Evolutionary conservation across 2,888 invertebrate species (phyloP).

Genomic region (Drosophila ochracea): DNA sequence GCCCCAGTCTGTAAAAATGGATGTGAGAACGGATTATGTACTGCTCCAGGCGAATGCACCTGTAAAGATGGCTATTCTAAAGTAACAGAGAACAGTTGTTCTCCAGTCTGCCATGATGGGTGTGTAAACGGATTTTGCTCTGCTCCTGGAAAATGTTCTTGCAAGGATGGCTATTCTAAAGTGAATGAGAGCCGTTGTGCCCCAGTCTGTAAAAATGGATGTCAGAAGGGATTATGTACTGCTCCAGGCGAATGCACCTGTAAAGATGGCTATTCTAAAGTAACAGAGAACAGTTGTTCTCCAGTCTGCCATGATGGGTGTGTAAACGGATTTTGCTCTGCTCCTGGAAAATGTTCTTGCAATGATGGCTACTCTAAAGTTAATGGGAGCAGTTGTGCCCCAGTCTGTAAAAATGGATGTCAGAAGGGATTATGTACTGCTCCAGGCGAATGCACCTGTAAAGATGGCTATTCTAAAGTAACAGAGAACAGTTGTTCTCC

Average conservation of each 20-base stretch:
- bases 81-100: conserved; percentile 4
- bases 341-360: conserved; percentile 18
- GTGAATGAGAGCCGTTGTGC: conserved; percentile 9
- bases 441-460: conserved; percentile 15
- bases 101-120: conserved; percentile 14
- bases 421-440: conserved; percentile 28
- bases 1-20: background rate
- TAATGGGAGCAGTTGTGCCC: conserved; percentile 10
- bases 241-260: conserved; percentile 23
- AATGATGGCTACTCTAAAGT: conserved; percentile 1
- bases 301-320: conserved; percentile 17
- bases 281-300: no score
- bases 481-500: conserved; percentile 15
- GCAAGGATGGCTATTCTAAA: conserved; percentile 6
- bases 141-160: conserved; percentile 16
- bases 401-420: conserved; percentile 18
- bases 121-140: conserved; percentile 34
- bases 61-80: background rate
- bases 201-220: conserved; percentile 3
- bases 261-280: conserved; percentile 2
- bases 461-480: background rate
- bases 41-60: no score
- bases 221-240: conserved; percentile 18
- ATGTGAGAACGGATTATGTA: no score
- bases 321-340: conserved; percentile 28